Evolutionary conservation across 2,113 vertebrate genomes (phyloP), one percentile per base, ranked within the genome.

Genomic region (Scolopax mira): DNA sequence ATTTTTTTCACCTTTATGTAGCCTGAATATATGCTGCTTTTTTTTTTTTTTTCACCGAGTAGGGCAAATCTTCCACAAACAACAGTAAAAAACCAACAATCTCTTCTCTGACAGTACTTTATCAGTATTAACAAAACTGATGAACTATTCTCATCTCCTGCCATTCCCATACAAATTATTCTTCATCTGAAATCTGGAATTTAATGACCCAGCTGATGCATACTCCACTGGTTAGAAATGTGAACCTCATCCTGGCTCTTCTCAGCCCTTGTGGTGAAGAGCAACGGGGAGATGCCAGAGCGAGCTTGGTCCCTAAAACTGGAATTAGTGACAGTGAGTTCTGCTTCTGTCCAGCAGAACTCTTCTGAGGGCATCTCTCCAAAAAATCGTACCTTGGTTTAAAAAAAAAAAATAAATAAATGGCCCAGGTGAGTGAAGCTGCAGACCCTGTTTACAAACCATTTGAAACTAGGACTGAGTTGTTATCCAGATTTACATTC

Each of bases 1-100:
- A 42, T 21, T 78, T 93, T 88, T 88, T 94, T 89, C 73, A 92
- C 65, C n/a, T 80, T 89, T 84, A 48, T 57, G 19, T 71, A 75
- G 60, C 51, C 66, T 90, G 74, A 64, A 77, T 73, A 70, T 57
- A 28, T 75, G 30, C 9, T 27, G 18, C 5, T 27, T 18, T 37
- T 7, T 33, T 15, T 44, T 27, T 52, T 7, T 37, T 74, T 90
- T 71, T 44, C 30, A 71, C 39, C 41, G 13, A 62, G 25, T 81
- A 61, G 31, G 62, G 17, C 39, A 55, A 23, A 64, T 90, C 24
- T 94, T 78, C 30, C 27, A 71, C 51, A 74, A 85, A 54, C 25
- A 82, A 48, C 41, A 71, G 42, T 30, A 39, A 78, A 84, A 84
- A 13, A 1, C 10, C 41, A 88, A 6, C 18, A 67, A 14, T 51